Percentiles rank a stretch among this genome's conserved stretches.
These are phyloP conservation scores for Adelosebastes latens DNA, from an alignment of 2,797 vertebrate genomes.

Conservation along the genomic window DNA sequence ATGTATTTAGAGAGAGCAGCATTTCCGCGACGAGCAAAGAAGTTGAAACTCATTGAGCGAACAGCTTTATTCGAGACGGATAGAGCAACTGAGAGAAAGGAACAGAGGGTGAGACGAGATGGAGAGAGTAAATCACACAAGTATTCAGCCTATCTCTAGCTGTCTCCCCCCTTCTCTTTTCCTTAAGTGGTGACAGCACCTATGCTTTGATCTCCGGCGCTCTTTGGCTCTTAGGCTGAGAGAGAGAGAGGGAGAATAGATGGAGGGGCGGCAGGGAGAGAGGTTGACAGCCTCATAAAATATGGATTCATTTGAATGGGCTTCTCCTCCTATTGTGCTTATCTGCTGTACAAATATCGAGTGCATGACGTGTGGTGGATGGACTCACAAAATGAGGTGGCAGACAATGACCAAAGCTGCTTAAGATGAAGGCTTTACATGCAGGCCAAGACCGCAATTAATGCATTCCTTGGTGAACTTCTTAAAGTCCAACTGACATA, in stretches of 20 bases:
- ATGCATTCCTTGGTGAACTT: background rate
- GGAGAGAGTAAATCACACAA: conserved; percentile 46
- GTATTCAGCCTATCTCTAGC: conserved; percentile 27
- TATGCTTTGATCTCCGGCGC: conserved; percentile 62
- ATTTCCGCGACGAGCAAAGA: conserved; percentile 5
- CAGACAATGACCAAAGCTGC: conserved; percentile 1
- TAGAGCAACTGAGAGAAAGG: background rate
- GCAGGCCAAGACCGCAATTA: background rate
- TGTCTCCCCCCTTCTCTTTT: conserved; percentile 14
- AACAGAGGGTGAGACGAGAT: conserved; percentile 38
- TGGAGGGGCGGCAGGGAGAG: conserved; percentile 15
- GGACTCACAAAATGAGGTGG: background rate
- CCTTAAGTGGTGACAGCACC: conserved; percentile 53
- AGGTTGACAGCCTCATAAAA: conserved; percentile 58
- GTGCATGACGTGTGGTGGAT: background rate
- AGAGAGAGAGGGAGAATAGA: conserved; percentile 27
- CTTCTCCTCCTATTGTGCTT: conserved; percentile 25
- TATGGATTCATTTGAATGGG: conserved; percentile 62
- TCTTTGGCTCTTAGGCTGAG: conserved; percentile 34
- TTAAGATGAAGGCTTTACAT: background rate
- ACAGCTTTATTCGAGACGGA: conserved; percentile 23
- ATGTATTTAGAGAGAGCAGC: conserved; percentile 9
- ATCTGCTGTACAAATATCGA: conserved; percentile 45
- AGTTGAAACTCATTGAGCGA: conserved; percentile 22
- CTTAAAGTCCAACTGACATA: background rate